Percentiles rank a stretch among this genome's conserved stretches.
phyloP scores from a whole-genome alignment of 1,140 invertebrate species.

The Mizuhopecten yessoensis region DNA sequence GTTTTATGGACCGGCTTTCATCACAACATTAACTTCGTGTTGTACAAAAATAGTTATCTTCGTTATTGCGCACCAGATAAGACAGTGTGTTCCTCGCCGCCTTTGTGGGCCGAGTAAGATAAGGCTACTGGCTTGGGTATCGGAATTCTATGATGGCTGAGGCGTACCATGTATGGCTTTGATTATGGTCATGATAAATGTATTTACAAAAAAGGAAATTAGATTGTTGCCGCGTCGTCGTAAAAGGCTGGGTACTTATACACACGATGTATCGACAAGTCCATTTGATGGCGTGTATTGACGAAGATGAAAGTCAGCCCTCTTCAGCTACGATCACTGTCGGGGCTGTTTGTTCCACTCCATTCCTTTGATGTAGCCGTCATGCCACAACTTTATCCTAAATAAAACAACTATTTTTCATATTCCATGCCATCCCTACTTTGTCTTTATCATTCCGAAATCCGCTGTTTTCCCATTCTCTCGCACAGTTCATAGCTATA shows the following conservation, averaged over 20 bases:
- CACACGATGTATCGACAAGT: background rate
- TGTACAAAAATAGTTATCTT: conserved; percentile 3
- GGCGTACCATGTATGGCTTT: conserved; percentile 19
- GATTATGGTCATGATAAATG: conserved; percentile 20
- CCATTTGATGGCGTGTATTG: background rate
- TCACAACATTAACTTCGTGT: background rate
- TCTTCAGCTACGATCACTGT: background rate
- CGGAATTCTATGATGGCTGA: conserved; percentile 16
- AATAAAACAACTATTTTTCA: background rate
- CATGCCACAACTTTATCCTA: background rate
- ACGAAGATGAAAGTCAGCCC: background rate
- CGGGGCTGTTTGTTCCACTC: too few species aligned
- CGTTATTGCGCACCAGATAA: background rate
- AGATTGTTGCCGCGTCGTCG: conserved; percentile 13
- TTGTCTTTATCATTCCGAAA: background rate
- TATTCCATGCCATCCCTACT: background rate
- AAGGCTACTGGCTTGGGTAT: background rate
- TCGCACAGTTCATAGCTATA: background rate
- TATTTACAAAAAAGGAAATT: conserved; percentile 40
- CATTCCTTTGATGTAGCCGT: background rate
- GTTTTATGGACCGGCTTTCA: background rate
- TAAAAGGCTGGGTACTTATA: background rate
- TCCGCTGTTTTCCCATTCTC: background rate
- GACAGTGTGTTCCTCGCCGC: background rate
- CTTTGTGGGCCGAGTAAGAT: background rate